Percentiles rank a stretch among this genome's conserved stretches.
These are phyloP conservation scores for Leucophenga maculata DNA, from an alignment of 2,888 invertebrate genomes.

Conservation along the genomic window DNA sequence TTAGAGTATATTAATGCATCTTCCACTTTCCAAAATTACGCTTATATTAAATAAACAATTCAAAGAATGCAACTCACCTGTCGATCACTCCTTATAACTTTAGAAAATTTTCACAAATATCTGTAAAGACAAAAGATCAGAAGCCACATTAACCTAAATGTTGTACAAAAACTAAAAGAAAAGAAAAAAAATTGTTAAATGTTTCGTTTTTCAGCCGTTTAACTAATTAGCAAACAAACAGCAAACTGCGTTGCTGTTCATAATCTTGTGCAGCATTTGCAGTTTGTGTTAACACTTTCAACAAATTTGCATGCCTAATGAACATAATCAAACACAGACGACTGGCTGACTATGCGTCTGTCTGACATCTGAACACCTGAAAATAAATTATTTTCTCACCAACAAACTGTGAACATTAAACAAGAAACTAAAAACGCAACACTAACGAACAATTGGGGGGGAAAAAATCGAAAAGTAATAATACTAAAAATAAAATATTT, in stretches of 20 bases:
- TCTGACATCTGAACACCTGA: slow-evolving; percentile 14
- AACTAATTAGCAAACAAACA: slow-evolving; percentile 13
- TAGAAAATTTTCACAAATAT: not conserved
- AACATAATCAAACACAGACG: not conserved
- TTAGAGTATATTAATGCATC: too few relatives aligned
- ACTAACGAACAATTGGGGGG: slow-evolving; percentile 22
- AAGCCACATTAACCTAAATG: not conserved
- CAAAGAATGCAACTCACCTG: too few relatives aligned
- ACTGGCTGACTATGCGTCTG: slow-evolving; percentile 25
- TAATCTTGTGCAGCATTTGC: slow-evolving; percentile 2
- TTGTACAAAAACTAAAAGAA: not conserved
- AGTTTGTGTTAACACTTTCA: not conserved
- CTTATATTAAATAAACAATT: not conserved
- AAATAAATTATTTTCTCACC: too few relatives aligned
- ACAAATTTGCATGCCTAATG: slow-evolving; percentile 20
- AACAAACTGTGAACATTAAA: slow-evolving; percentile 42
- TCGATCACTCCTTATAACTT: too few relatives aligned
- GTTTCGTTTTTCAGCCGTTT: not conserved
- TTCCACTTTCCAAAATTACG: not conserved
- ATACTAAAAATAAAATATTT: not conserved
- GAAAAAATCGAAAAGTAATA: slow-evolving; percentile 10
- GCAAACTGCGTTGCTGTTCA: not conserved
- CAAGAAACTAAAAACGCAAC: slow-evolving; percentile 33
- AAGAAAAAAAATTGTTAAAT: not conserved
- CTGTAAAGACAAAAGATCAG: slow-evolving; percentile 1